Evolutionary conservation across 1,140 invertebrate species (phyloP).

Genomic region (Gonioctena quinquepunctata): DNA sequence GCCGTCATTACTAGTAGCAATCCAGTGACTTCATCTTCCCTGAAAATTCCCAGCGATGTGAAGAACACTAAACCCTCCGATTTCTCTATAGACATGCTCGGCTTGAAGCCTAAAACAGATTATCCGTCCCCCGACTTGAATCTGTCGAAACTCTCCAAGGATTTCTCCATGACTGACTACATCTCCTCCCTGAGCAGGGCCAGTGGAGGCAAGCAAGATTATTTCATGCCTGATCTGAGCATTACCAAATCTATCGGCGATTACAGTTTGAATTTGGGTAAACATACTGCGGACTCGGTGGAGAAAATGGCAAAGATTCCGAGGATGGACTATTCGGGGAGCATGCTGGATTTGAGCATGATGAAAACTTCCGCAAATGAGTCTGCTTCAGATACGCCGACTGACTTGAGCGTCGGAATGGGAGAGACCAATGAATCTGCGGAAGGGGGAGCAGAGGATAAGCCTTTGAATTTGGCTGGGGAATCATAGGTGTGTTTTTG

Average conservation of each 20-base stretch:
- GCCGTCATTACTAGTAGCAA: not conserved
- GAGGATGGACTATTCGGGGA: constrained; percentile 32
- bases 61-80: constrained; percentile 39
- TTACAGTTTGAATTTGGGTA: constrained; percentile 43
- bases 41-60: constrained; percentile 50
- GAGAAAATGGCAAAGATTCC: constrained; percentile 38
- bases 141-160: constrained; percentile 52
- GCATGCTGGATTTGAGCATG: constrained; percentile 41
- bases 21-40: constrained; percentile 45
- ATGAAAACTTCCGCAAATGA: constrained; percentile 25
- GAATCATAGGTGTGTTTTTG: constrained; percentile 18
- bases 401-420: constrained; percentile 28
- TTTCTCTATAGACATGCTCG: constrained; percentile 49
- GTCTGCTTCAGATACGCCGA: constrained; percentile 24
- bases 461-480: constrained; percentile 39
- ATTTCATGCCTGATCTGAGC: constrained; percentile 39
- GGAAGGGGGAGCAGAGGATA: constrained; percentile 25
- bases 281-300: constrained; percentile 21
- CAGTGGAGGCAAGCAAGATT: constrained; percentile 53
- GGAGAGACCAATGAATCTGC: constrained; percentile 24
- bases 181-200: constrained; percentile 49
- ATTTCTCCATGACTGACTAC: constrained; percentile 53
- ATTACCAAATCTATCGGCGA: constrained; percentile 29
- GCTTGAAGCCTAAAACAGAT: constrained; percentile 49
- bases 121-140: constrained; percentile 57